These are phyloP conservation scores for Heliconius hortense DNA, from an alignment of 2,888 invertebrate genomes.

Conservation along the genomic window DNA sequence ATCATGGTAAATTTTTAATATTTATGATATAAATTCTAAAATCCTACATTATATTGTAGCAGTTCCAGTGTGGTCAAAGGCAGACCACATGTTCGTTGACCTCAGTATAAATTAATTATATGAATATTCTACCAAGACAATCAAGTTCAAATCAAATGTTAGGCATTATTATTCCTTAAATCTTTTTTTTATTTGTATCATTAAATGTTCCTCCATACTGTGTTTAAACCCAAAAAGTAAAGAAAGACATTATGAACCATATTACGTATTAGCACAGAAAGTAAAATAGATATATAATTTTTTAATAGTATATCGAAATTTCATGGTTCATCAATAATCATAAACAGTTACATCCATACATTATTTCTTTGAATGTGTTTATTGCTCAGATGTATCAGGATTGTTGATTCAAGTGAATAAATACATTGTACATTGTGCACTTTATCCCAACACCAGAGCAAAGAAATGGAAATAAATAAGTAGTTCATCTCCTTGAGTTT, in stretches of 20 bases:
- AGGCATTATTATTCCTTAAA: neutral
- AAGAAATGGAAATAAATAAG: too few relatives aligned
- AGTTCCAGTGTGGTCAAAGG: constrained; percentile 36
- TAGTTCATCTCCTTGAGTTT: too few relatives aligned
- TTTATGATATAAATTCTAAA: neutral
- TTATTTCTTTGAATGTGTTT: neutral
- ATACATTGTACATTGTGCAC: neutral
- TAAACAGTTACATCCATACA: neutral
- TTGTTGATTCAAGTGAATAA: neutral
- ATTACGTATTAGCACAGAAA: neutral
- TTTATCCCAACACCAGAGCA: neutral
- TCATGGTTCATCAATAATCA: too few relatives aligned
- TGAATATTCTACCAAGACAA: constrained; percentile 17
- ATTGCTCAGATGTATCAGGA: neutral
- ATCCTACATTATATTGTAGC: constrained; percentile 11
- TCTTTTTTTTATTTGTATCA: neutral
- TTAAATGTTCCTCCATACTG: neutral
- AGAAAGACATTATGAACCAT: neutral
- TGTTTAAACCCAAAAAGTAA: neutral
- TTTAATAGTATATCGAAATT: too few relatives aligned
- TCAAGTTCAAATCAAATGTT: constrained; percentile 9
- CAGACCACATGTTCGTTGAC: constrained; percentile 40
- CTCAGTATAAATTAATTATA: constrained; percentile 40
- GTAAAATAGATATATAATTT: neutral
- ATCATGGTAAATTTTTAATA: neutral